Conservation (phyloP, 2,888 invertebrate genomes). For the Melolontha melolontha region DNA sequence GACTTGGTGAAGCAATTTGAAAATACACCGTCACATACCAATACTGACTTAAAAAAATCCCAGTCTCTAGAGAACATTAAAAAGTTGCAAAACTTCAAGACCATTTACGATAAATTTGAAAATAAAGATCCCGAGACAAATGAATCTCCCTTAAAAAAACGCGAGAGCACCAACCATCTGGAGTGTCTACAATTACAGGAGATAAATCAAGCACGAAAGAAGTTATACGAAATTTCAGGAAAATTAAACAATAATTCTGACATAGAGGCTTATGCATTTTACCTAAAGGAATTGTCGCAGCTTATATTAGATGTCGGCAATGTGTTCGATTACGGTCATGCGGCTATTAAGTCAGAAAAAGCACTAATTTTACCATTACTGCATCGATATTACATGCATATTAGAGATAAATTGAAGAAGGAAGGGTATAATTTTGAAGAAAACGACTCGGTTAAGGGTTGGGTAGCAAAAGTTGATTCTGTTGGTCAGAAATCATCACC, state of each 20-base stretch:
- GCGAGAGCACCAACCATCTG: constrained; percentile 26
- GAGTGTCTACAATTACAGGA: constrained; percentile 39
- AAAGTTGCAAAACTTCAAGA: constrained; percentile 7
- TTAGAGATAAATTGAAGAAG: constrained; percentile 28
- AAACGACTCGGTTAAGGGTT: not conserved
- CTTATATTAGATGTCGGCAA: constrained; percentile 38
- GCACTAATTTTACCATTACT: constrained; percentile 28
- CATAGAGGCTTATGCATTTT: constrained; percentile 5
- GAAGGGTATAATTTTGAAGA: not conserved
- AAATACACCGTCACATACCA: not conserved
- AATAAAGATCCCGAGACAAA: not conserved
- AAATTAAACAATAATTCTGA: constrained; percentile 11
- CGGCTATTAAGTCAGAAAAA: constrained; percentile 37
- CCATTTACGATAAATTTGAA: constrained; percentile 8
- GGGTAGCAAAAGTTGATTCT: not conserved
- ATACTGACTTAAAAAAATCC: not conserved
- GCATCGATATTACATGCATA: constrained; percentile 34
- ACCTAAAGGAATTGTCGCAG: constrained; percentile 31
- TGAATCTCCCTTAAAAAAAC: not conserved
- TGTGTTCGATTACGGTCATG: constrained; percentile 28
- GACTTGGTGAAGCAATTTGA: constrained; percentile 20
- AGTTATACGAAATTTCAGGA: constrained; percentile 12
- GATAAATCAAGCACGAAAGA: constrained; percentile 28
- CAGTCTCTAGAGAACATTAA: constrained; percentile 8
- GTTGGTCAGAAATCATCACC: not conserved